These are phyloP conservation scores for Phyllotreta striolata DNA, from an alignment of 2,888 invertebrate species.

Conservation along the genomic window DNA sequence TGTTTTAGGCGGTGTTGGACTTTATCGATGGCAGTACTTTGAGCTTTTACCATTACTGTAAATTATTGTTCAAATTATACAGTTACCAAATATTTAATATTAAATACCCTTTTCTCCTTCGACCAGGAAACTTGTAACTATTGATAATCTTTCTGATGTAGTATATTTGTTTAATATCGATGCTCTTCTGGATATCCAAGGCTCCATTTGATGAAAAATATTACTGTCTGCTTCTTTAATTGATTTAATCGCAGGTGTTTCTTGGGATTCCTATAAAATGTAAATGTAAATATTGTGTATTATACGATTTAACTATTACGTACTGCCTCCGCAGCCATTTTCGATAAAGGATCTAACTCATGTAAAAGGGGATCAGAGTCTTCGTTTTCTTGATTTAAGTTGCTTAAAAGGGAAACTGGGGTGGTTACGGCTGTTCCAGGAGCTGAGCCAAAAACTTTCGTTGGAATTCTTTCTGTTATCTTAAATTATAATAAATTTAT, in stretches of 20 bases:
- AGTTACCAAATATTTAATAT: neutral
- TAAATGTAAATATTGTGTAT: neutral
- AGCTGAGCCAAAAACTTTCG: slow-evolving; percentile 61
- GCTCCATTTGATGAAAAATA: slow-evolving; percentile 63
- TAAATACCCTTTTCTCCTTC: slow-evolving; percentile 78
- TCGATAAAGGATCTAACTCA: slow-evolving; percentile 71
- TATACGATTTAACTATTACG: neutral
- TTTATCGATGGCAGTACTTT: slow-evolving; percentile 84
- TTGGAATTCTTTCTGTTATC: slow-evolving; percentile 66
- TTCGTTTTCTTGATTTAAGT: slow-evolving; percentile 68
- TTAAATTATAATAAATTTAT: slow-evolving; percentile 46
- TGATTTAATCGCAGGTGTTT: slow-evolving; percentile 41
- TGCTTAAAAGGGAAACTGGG: slow-evolving; percentile 63
- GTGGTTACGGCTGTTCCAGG: slow-evolving; percentile 66
- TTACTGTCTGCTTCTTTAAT: slow-evolving; percentile 47
- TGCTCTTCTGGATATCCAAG: slow-evolving; percentile 79
- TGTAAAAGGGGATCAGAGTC: slow-evolving; percentile 77
- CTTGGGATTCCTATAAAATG: slow-evolving; percentile 43
- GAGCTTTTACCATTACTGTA: slow-evolving; percentile 81
- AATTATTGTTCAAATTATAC: slow-evolving; percentile 46
- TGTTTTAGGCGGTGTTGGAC: slow-evolving; percentile 92
- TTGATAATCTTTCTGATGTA: slow-evolving; percentile 91
- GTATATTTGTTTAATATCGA: slow-evolving; percentile 90
- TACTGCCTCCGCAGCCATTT: slow-evolving; percentile 66
- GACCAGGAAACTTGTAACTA: slow-evolving; percentile 86